Conservation (phyloP, 2,888 invertebrate genomes). For the Eupeodes luniger region DNA sequence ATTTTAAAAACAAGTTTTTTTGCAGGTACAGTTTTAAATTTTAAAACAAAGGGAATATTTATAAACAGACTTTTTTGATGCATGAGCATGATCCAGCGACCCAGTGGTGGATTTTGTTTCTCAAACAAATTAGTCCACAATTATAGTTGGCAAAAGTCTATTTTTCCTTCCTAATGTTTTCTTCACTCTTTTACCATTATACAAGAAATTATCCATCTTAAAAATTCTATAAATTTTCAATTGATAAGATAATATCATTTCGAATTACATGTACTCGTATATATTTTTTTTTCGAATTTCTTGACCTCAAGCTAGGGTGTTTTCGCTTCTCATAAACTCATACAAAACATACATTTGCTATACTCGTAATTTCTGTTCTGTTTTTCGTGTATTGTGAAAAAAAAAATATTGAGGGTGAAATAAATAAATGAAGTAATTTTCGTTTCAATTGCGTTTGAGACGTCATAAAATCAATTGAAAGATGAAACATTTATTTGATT, state of each 20-base stretch:
- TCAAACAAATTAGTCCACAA: too few relatives aligned
- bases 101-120: too few relatives aligned
- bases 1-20: too few relatives aligned
- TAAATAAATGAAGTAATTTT: slow-evolving; percentile 66
- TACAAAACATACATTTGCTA: too few relatives aligned
- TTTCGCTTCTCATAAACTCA: background rate
- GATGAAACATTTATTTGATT: slow-evolving; percentile 73
- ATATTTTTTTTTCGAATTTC: background rate
- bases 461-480: slow-evolving; percentile 63
- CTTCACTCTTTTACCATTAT: background rate
- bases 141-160: too few relatives aligned
- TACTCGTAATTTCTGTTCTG: background rate
- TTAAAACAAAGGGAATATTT: too few relatives aligned
- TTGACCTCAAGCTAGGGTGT: background rate
- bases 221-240: slow-evolving; percentile 71
- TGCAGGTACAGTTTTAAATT: too few relatives aligned
- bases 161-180: background rate
- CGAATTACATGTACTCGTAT: background rate
- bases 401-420: slow-evolving; percentile 16
- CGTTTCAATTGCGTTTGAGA: slow-evolving; percentile 53
- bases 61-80: too few relatives aligned
- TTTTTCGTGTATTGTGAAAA: background rate
- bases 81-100: too few relatives aligned
- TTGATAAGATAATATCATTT: background rate
- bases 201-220: slow-evolving; percentile 21